Conservation (phyloP, 2,888 invertebrate genomes). For the Hartigia nigra region DNA sequence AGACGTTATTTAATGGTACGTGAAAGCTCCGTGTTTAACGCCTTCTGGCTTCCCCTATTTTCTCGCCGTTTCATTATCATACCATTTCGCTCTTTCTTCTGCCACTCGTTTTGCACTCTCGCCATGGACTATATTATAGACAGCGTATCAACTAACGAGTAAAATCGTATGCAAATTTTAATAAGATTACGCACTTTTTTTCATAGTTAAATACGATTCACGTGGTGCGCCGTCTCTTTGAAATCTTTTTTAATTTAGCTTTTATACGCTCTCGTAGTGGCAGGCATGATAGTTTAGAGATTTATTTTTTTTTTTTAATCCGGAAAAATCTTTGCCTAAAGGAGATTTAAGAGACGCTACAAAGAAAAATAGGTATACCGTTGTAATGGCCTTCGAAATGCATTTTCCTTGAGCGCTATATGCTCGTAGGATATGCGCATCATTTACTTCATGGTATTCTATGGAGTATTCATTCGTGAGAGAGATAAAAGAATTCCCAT, state of each 20-base stretch:
- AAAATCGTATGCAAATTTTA: not conserved
- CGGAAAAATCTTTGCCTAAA: not conserved
- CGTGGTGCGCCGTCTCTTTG: too few species aligned
- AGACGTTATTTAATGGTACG: constrained; percentile 14
- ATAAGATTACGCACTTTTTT: not conserved
- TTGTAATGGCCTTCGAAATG: not conserved
- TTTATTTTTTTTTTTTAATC: not conserved
- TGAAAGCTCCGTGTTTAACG: constrained; percentile 4
- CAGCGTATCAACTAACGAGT: not conserved
- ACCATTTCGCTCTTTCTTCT: not conserved
- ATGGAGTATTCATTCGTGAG: not conserved
- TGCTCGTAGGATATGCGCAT: constrained; percentile 49
- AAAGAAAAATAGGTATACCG: not conserved
- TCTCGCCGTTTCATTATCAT: not conserved
- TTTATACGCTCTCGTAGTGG: too few species aligned
- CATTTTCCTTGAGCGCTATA: not conserved
- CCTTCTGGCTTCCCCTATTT: not conserved
- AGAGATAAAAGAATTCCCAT: not conserved
- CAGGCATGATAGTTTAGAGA: not conserved
- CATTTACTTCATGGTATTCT: constrained; percentile 45
- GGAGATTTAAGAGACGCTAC: not conserved
- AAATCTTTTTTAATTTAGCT: not conserved
- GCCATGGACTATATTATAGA: not conserved
- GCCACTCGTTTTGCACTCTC: not conserved
- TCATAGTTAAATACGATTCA: not conserved